Percentiles rank a stretch among this genome's conserved stretches.
Evolutionary conservation across 2,888 invertebrate genomes (phyloP).

Genomic region (Clostera curtula): DNA sequence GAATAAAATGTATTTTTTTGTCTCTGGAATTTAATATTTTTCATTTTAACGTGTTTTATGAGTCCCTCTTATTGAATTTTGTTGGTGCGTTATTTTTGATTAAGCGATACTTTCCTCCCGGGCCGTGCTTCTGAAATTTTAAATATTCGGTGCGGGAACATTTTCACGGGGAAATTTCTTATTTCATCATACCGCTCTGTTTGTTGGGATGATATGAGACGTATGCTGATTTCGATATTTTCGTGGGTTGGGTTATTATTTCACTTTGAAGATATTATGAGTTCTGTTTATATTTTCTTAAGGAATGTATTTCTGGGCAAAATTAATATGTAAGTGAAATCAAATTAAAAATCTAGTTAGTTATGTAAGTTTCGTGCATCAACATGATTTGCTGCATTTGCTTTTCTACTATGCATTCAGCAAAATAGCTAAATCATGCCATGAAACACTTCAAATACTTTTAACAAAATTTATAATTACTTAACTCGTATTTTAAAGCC

Average conservation of each 20-base stretch:
- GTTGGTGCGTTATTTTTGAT: constrained; percentile 57
- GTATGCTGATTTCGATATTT: constrained; percentile 12
- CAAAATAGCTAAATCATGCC: no score
- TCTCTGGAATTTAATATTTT: constrained; percentile 67
- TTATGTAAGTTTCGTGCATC: no score
- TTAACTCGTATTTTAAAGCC: no score
- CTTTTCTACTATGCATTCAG: no score
- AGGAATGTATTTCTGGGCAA: no score
- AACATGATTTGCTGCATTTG: no score
- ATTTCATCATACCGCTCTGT: constrained; percentile 25
- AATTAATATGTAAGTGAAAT: no score
- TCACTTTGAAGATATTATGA: constrained; percentile 4
- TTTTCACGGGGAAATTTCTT: constrained; percentile 25
- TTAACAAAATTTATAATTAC: no score
- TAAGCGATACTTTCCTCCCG: constrained; percentile 34
- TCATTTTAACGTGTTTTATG: constrained; percentile 61
- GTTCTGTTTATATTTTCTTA: not conserved
- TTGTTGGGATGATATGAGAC: constrained; percentile 19
- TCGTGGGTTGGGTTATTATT: constrained; percentile 10
- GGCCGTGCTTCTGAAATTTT: constrained; percentile 36
- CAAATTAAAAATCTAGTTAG: no score
- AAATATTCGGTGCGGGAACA: constrained; percentile 33
- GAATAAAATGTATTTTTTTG: constrained; percentile 45
- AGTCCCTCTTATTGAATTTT: constrained; percentile 59
- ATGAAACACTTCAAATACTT: no score